Base-by-base conservation (phyloP, 2,113 vertebrate genomes). In the Heterotis niloticus region DNA sequence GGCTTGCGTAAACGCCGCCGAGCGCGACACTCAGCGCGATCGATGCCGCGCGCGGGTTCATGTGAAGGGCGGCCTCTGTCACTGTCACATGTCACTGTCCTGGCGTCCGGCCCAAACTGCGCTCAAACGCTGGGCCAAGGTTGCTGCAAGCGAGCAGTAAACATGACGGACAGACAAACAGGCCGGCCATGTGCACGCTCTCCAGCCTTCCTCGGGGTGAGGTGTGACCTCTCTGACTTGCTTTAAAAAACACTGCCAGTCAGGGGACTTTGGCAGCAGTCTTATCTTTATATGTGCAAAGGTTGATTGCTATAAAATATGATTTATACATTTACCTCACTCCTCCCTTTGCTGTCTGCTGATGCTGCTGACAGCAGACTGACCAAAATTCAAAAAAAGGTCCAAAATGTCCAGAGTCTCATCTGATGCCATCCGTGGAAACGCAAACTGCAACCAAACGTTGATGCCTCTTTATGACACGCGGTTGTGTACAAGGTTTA, bases 211-310 rank as follows among this genome's bases (percentile, higher is more conserved):
- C 57, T 59, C 10, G 74, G 56, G 17, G n/a, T 23, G 29, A 29
- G 20, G 77, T 23, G 56, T 78, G 77, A 62, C 70, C n/a, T n/a
- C 26, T 34, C 18, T 1, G 13, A 78, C 29, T 9, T 23, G 57
- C 34, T 44, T 44, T 56, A 13, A 29, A 59, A 34, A 65, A n/a
- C 10, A 24, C 34, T 9, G 59, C 20, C 44, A 76, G 75, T 17
- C 57, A 10, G 11, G 60, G 78, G 44, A 66, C 59, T 75, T 75
- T 74, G 51, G 64, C 16, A 75, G 57, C 64, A 26, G n/a, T n/a
- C 70, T 80, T 80, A 80, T 80, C 78, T 75, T 64, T 51, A 80
- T 59, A 24, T 28, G 71, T 64, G 44, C 78, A 75, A 80, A 80
- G 71, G 78, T 66, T 80, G 34, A 26, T 20, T 67, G 51, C 64